Percentiles rank a stretch among this genome's conserved stretches.
Conservation (phyloP, 1,140 invertebrate genomes). For the Pygmarrhopalites habei region DNA sequence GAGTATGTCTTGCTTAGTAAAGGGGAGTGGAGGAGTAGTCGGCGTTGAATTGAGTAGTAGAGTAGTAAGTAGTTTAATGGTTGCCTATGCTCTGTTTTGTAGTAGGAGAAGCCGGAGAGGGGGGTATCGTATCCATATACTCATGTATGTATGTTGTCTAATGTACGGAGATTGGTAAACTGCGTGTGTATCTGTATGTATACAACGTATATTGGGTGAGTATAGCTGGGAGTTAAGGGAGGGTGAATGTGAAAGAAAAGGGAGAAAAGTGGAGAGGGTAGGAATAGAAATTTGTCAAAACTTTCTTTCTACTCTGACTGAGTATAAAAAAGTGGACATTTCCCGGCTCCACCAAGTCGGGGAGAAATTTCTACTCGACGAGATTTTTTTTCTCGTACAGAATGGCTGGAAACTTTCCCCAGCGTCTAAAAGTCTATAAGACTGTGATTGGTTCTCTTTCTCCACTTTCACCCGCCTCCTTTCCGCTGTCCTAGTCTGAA, state of each 20-base stretch:
- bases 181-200: background rate
- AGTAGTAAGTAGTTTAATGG: too few species aligned
- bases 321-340: conserved; percentile 38
- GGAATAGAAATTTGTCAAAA: conserved; percentile 39
- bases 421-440: conserved; percentile 34
- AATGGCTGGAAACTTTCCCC: conserved; percentile 24
- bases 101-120: too few species aligned
- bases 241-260: conserved; percentile 11
- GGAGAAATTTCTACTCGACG: conserved; percentile 21
- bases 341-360: conserved; percentile 39
- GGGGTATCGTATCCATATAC: too few species aligned
- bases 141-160: background rate
- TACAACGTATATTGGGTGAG: background rate
- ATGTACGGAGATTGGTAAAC: background rate
- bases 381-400: conserved; percentile 17
- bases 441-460: conserved; percentile 33
- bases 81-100: too few species aligned
- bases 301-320: conserved; percentile 27
- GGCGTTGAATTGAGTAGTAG: too few species aligned
- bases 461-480: conserved; percentile 31
- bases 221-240: conserved; percentile 10
- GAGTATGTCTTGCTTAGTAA: too few species aligned
- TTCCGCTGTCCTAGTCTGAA: conserved; percentile 10
- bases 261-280: conserved; percentile 19
- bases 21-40: too few species aligned